Base-by-base conservation (phyloP, 2,797 vertebrate species). In the Cephalopachus bancanus region DNA sequence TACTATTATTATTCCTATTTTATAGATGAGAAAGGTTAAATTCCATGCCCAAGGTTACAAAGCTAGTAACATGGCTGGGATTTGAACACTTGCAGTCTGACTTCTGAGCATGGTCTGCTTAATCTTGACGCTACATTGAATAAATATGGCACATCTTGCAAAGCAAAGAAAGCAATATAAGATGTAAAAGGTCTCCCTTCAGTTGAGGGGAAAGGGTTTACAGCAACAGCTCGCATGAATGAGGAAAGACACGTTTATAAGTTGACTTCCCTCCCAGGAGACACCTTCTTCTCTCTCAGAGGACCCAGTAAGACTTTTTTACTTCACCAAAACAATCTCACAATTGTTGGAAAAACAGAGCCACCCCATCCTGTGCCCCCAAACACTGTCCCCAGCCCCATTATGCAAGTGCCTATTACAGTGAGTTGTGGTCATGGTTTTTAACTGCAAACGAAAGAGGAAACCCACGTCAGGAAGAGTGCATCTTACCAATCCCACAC, bases 371-470 rank as follows among this genome's bases (percentile, higher is more conserved):
- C 72, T 69, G 71, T 53, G 64, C 80, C 87, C 86, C 79, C 10
- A 51, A 64, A 71, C 51, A 17, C 64, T 10, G 51, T 57, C 55
- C 89, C 83, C 65, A 17, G 10, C 17, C 62, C 62, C 81, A 1
- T 97, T 96, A 85, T 22, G 89, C 95, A 97, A 97, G 89, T 7
- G 64, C 49, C 64, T 65, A 10, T 94, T 91, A 62, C 95, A 89
- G 84, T 2, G 59, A 7, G 30, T 20, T 53, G 88, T 5, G 93
- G 95, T 96, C 92, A 49, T 5, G 93, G 97, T 92, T 95, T 96
- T 74, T 93, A 97, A 97, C 97, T 96, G 96, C 93, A 96, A 94
- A 92, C n/a, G 57, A 49, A 86, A 96, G 91, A 89, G 95, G 97
- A 97, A 97, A 95, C 74, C 94, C 78, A 12, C 5, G 55, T 83